These are phyloP conservation scores for Heterocephalus glaber DNA, from an alignment of 2,113 vertebrate species.

Conservation along the genomic window DNA sequence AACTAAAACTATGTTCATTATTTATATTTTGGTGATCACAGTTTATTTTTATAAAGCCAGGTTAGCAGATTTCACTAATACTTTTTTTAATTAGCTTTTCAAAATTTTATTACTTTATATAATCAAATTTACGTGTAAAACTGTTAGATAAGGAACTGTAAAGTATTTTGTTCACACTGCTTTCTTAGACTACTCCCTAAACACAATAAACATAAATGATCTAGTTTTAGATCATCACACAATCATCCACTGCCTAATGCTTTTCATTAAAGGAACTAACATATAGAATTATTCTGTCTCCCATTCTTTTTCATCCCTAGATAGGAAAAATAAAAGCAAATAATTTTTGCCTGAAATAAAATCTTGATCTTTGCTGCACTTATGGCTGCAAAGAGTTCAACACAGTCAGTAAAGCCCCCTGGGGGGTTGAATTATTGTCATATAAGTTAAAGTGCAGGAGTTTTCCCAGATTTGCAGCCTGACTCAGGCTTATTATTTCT, in stretches of 20 bases:
- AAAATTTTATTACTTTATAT: not conserved
- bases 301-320: not conserved
- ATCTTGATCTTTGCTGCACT: not conserved
- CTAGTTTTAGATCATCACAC: not conserved
- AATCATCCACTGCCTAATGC: not conserved
- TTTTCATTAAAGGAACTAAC: constrained; percentile 8
- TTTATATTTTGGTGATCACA: not conserved
- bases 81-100: constrained; percentile 16
- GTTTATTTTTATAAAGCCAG: constrained; percentile 5
- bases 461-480: constrained; percentile 12
- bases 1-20: not conserved
- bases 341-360: constrained; percentile 34
- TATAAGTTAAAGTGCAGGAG: not conserved
- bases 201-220: constrained; percentile 63
- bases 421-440: not conserved
- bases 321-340: constrained; percentile 21
- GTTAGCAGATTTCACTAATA: not conserved
- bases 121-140: constrained; percentile 25
- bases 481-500: not conserved
- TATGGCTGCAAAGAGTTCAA: not conserved
- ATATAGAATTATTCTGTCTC: constrained; percentile 14
- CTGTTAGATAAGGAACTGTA: not conserved
- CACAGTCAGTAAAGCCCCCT: not conserved
- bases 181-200: constrained; percentile 40
- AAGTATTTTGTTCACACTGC: not conserved